Conservation (phyloP, 2,888 invertebrate genomes). For the Synanthedon tipuliformis region DNA sequence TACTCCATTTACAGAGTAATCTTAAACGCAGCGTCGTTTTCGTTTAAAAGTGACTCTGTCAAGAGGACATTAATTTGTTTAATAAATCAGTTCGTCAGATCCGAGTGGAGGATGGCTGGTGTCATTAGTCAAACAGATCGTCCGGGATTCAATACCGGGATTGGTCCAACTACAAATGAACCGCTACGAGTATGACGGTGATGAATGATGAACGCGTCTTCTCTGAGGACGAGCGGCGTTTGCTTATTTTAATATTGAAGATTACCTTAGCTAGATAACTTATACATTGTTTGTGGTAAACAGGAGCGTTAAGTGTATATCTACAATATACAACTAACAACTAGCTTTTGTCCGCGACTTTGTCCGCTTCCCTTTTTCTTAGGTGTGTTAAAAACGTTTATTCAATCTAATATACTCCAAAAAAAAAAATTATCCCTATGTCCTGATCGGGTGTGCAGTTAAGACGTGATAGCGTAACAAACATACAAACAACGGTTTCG, state of each 20-base stretch:
- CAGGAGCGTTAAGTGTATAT: not conserved
- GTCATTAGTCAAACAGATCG: conserved; percentile 44
- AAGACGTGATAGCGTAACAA: no score
- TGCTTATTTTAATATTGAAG: not conserved
- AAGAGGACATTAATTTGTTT: conserved; percentile 53
- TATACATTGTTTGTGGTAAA: not conserved
- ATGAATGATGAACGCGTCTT: conserved; percentile 33
- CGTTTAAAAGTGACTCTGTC: conserved; percentile 46
- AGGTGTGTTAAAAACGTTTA: no score
- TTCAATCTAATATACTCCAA: no score
- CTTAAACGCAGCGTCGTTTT: conserved; percentile 11
- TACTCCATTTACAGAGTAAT: no score
- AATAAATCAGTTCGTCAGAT: conserved; percentile 51
- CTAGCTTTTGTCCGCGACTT: no score
- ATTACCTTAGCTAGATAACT: not conserved
- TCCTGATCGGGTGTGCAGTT: no score
- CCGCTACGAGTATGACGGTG: conserved; percentile 51
- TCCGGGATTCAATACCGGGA: conserved; percentile 34
- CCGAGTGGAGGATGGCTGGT: conserved; percentile 8
- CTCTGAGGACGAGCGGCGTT: not conserved
- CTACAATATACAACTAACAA: not conserved
- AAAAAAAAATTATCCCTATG: no score
- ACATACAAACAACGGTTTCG: no score
- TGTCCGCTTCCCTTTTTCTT: no score
- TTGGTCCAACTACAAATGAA: conserved; percentile 43